A percentile compares a stretch with the other conserved stretches of the same genome.
phyloP scores from a whole-genome alignment of 2,888 invertebrate species.

The Xestia c-nigrum region DNA sequence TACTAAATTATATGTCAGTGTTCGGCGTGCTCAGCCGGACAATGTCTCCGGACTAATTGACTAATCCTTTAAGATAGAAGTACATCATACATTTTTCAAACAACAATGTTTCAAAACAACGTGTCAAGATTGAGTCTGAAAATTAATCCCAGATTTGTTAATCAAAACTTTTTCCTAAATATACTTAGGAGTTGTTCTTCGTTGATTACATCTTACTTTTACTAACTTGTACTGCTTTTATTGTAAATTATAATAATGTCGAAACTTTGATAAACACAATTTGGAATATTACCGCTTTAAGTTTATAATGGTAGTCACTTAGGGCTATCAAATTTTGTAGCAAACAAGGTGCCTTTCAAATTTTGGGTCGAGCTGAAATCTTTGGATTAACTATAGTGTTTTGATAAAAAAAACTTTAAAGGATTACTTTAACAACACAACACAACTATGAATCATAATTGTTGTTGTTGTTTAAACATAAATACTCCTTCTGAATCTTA shows the following conservation, averaged over 20 bases:
- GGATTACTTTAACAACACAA: constrained; percentile 1
- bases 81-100: neutral
- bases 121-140: constrained; percentile 17
- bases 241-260: constrained; percentile 34
- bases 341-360: constrained; percentile 2
- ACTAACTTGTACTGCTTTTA: constrained; percentile 18
- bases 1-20: neutral
- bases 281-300: constrained; percentile 29
- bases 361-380: neutral
- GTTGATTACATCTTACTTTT: constrained; percentile 15
- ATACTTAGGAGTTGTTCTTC: constrained; percentile 13
- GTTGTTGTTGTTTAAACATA: neutral
- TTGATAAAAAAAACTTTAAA: neutral
- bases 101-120: neutral
- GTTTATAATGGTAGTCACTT: constrained; percentile 27
- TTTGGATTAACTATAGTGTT: neutral
- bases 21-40: neutral
- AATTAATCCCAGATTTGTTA: constrained; percentile 30
- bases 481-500: neutral
- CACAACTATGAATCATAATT: neutral
- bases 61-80: neutral
- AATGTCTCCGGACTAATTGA: neutral
- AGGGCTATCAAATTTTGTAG: constrained; percentile 16
- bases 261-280: constrained; percentile 54
- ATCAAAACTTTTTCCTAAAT: constrained; percentile 46